phyloP scores from a whole-genome alignment of 2,888 invertebrate genomes.

The Acanthopleura granulata region DNA sequence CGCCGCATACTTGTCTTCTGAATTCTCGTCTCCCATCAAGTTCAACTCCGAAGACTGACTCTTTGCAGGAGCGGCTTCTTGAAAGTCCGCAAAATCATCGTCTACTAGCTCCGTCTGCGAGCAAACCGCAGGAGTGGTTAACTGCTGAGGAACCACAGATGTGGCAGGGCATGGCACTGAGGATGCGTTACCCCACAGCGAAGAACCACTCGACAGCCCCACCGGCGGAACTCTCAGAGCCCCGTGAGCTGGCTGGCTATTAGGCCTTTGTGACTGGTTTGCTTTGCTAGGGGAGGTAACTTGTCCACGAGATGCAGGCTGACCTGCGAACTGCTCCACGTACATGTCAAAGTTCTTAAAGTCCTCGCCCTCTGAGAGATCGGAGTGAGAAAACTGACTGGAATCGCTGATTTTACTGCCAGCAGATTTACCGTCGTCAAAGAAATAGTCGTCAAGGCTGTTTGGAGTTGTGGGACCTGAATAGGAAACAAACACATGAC shows the following conservation, averaged over 20 bases:
- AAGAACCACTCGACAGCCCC: too few relatives aligned
- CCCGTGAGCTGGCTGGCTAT: conserved; percentile 37
- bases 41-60: conserved; percentile 33
- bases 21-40: conserved; percentile 43
- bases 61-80: conserved; percentile 41
- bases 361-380: conserved; percentile 61
- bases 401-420: conserved; percentile 52
- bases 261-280: not conserved
- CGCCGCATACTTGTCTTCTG: conserved; percentile 59
- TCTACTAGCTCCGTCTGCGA: conserved; percentile 23
- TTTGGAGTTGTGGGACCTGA: conserved; percentile 32
- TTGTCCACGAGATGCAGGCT: conserved; percentile 26
- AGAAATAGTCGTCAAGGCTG: conserved; percentile 57
- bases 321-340: conserved; percentile 35
- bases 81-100: conserved; percentile 56
- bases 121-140: conserved; percentile 11
- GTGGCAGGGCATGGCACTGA: not conserved
- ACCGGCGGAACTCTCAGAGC: too few relatives aligned
- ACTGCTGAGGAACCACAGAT: not conserved
- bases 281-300: conserved; percentile 1
- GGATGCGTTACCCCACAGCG: too few relatives aligned
- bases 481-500: not conserved
- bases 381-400: conserved; percentile 57
- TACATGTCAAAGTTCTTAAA: conserved; percentile 58
- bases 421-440: conserved; percentile 56